Evolutionary conservation across 2,797 vertebrate genomes (phyloP), one percentile per base, ranked within the genome.

Genomic region (Echeneis naucrates): DNA sequence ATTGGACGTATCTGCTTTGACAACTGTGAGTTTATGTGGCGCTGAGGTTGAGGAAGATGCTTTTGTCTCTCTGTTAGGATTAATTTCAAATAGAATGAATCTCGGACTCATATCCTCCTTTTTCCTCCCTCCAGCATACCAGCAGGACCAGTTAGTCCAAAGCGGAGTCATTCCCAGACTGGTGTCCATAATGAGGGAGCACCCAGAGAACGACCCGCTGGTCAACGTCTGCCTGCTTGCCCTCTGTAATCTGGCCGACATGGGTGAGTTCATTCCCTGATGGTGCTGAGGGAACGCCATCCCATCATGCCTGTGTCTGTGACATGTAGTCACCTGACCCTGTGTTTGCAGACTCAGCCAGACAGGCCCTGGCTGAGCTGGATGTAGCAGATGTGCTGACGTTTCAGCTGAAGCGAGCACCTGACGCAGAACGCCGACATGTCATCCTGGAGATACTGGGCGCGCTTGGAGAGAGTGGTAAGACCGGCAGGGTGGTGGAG

Each of bases 1-100:
- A 96, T 97, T 12, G 96, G 96, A 52, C 94, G 95, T 10, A 97
- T 98, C 91, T 97, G 96, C 79, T 97, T 97, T 0, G 94, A 96
- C 57, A 97, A 96, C 81, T 88, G 96, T 97, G 81, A 95, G 95
- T 93, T 14, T 10, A 14, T 58, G 45, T 40, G 75, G 64, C 21
- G 48, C 33, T 55, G 42, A 62, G 37, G 51, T 56, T 40, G 26
- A 63, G 19, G 38, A 8, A 13, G 2, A 12, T 61, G 37, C 14
- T 55, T n/a, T n/a, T n/a, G n/a, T n/a, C n/a, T n/a, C n/a, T n/a
- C n/a, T n/a, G n/a, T n/a, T n/a, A n/a, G n/a, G n/a, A n/a, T n/a
- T n/a, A n/a, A n/a, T n/a, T n/a, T n/a, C n/a, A n/a, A n/a, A n/a
- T n/a, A n/a, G n/a, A n/a, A n/a, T n/a, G n/a, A n/a, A n/a, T n/a